Evolutionary conservation across 2,888 invertebrate species (phyloP).

Genomic region (Actias luna): DNA sequence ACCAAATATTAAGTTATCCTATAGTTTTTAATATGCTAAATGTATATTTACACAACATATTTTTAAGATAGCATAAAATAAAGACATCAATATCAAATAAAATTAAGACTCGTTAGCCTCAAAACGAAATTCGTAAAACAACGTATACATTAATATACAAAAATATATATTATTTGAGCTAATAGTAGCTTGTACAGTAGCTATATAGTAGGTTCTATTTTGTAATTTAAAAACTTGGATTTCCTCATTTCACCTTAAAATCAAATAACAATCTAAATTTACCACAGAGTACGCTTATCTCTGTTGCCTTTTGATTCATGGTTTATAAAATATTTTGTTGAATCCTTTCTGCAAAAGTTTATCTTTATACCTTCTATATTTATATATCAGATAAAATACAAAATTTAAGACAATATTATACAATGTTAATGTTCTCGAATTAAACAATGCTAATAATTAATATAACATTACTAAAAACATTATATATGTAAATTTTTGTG

Average conservation of each 20-base stretch:
- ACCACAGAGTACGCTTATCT: slow-evolving; percentile 6
- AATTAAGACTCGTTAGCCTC: too few species aligned
- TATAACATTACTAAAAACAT: neutral
- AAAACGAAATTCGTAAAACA: too few species aligned
- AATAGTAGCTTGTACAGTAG: too few species aligned
- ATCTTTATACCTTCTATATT: neutral
- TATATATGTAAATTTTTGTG: neutral
- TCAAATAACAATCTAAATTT: neutral
- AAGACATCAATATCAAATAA: too few species aligned
- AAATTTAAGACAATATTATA: neutral
- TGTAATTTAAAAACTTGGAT: neutral
- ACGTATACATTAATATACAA: too few species aligned
- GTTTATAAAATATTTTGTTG: neutral
- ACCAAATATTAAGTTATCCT: neutral
- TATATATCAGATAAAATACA: neutral
- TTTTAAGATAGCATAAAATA: too few species aligned
- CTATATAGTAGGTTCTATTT: neutral
- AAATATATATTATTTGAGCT: too few species aligned
- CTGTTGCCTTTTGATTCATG: neutral
- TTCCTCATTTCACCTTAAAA: neutral
- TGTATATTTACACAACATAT: neutral
- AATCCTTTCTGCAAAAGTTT: neutral
- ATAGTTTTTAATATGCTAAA: neutral
- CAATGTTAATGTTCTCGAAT: neutral
- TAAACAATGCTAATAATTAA: neutral